Evolutionary conservation across 2,888 invertebrate genomes (phyloP).

Genomic region (Hypercompe scribonia): DNA sequence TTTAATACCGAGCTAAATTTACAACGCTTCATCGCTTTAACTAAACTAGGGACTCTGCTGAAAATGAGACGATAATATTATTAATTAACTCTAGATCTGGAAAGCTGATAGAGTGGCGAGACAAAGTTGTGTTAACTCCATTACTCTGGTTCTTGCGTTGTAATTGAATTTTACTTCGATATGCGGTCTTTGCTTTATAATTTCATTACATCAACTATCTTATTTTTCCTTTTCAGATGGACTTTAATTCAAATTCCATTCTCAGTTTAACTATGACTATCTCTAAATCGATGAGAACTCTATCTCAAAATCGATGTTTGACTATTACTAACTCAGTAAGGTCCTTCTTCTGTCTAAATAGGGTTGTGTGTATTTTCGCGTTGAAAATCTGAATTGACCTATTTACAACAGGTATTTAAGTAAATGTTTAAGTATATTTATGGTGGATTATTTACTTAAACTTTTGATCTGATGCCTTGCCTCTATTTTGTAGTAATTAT

Average conservation of each 20-base stretch:
- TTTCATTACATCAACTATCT: neutral
- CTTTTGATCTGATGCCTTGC: constrained; percentile 44
- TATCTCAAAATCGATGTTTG: neutral
- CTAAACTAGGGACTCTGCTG: neutral
- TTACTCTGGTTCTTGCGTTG: neutral
- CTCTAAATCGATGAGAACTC: no score
- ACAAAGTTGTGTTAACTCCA: neutral
- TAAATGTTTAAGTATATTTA: neutral
- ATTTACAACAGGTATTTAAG: neutral
- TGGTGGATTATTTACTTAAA: constrained; percentile 21
- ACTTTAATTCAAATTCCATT: neutral
- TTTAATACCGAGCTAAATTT: neutral
- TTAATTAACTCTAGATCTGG: neutral
- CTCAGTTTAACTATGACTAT: neutral
- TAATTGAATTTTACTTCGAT: neutral
- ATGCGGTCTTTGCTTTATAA: neutral
- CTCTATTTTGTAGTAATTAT: constrained; percentile 47
- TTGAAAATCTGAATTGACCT: neutral
- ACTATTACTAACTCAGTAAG: neutral
- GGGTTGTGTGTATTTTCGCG: neutral
- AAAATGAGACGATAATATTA: neutral
- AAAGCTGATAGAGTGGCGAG: neutral
- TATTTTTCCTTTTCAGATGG: neutral
- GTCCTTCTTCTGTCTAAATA: neutral
- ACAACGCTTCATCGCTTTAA: neutral